These are phyloP conservation scores for Criorhina ranunculi DNA, from an alignment of 2,888 invertebrate species.

Conservation along the genomic window DNA sequence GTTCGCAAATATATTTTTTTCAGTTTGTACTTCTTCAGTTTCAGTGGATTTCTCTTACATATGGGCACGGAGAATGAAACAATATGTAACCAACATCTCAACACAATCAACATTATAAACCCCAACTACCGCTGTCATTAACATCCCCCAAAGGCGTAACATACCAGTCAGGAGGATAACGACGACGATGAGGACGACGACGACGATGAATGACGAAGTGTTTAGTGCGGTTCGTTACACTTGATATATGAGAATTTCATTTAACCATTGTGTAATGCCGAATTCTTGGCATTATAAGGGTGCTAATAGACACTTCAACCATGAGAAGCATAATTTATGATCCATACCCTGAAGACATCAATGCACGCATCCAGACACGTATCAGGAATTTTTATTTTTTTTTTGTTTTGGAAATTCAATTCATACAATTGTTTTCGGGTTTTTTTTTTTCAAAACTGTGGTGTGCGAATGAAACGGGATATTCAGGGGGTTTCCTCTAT, in stretches of 20 bases:
- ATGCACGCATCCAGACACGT: slow-evolving; percentile 17
- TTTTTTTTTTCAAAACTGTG: background rate
- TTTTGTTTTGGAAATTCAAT: background rate
- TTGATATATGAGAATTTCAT: slow-evolving; percentile 79
- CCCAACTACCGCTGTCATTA: slow-evolving; percentile 66
- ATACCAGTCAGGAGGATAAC: slow-evolving; percentile 57
- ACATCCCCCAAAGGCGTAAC: slow-evolving; percentile 71
- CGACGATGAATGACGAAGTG: slow-evolving; percentile 77
- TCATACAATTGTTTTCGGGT: background rate
- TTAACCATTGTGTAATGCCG: slow-evolving; percentile 79
- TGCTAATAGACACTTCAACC: slow-evolving; percentile 82
- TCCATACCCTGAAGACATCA: slow-evolving; percentile 44
- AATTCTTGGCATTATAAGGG: slow-evolving; percentile 82
- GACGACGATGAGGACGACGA: slow-evolving; percentile 23
- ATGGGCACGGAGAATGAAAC: slow-evolving; percentile 57
- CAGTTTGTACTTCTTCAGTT: slow-evolving; percentile 25
- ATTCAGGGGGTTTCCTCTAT: too few species aligned
- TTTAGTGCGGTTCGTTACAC: slow-evolving; percentile 79
- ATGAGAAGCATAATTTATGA: slow-evolving; percentile 74
- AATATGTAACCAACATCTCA: slow-evolving; percentile 63
- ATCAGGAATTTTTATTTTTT: slow-evolving; percentile 23
- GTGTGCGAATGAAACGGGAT: background rate
- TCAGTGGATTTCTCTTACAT: slow-evolving; percentile 1
- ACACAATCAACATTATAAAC: slow-evolving; percentile 45
- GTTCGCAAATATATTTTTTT: slow-evolving; percentile 67